A percentile compares a stretch with the other conserved stretches of the same genome.
phyloP scores from a whole-genome alignment of 2,888 invertebrate genomes.

The Ceriagrion tenellum region DNA sequence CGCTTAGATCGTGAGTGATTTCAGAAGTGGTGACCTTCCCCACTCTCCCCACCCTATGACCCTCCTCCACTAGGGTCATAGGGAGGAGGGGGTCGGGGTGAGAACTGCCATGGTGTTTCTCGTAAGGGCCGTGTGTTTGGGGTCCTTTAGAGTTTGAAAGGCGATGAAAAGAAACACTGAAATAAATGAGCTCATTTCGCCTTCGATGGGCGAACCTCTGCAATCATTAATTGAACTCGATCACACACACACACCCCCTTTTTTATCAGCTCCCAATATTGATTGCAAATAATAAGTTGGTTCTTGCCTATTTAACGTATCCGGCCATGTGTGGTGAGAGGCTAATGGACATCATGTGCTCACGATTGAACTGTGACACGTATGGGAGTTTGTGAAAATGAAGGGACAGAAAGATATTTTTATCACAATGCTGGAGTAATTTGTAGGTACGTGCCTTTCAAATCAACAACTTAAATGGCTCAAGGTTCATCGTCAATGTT shows the following conservation, averaged over 20 bases:
- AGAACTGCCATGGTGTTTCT: background rate
- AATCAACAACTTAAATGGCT: background rate
- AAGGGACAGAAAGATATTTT: background rate
- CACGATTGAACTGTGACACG: background rate
- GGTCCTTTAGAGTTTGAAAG: background rate
- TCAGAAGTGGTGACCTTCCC: no score
- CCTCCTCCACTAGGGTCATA: no score
- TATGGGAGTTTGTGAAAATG: background rate
- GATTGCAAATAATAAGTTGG: background rate
- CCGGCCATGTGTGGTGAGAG: background rate
- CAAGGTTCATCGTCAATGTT: background rate
- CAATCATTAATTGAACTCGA: background rate
- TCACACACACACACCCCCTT: background rate
- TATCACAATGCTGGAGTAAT: background rate
- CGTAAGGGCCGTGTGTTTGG: no score
- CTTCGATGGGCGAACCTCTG: background rate
- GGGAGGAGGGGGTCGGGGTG: no score
- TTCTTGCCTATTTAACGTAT: background rate
- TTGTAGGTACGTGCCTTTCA: background rate
- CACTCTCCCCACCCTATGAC: no score
- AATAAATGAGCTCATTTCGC: background rate
- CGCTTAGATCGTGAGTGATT: constrained; percentile 36
- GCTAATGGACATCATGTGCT: background rate
- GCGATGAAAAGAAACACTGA: background rate
- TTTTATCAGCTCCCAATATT: background rate